Conservation (phyloP, 2,888 invertebrate genomes). For the Leptopilina myrica region DNA sequence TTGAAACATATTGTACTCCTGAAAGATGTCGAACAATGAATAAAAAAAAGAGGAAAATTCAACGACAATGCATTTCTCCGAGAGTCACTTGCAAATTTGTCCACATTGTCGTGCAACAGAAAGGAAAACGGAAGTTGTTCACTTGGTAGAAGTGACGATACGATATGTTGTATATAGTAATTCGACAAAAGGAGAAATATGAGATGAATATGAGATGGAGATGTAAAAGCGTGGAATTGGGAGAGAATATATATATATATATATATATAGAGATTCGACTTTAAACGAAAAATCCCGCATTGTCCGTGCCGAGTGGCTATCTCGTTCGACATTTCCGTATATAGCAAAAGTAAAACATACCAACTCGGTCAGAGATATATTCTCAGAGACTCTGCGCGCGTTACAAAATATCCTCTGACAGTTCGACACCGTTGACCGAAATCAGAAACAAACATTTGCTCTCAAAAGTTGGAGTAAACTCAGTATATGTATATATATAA, state of each 20-base stretch:
- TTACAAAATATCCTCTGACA: slow-evolving; percentile 35
- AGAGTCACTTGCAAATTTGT: slow-evolving; percentile 67
- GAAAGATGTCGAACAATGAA: not conserved
- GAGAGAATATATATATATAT: slow-evolving; percentile 45
- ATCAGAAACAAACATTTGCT: slow-evolving; percentile 25
- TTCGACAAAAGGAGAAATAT: slow-evolving; percentile 40
- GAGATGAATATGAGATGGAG: slow-evolving; percentile 51
- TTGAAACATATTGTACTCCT: not conserved
- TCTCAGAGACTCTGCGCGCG: not conserved
- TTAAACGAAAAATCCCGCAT: slow-evolving; percentile 66
- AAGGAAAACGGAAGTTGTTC: slow-evolving; percentile 71
- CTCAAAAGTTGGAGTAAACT: slow-evolving; percentile 5
- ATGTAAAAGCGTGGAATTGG: slow-evolving; percentile 42
- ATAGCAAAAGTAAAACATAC: slow-evolving; percentile 57
- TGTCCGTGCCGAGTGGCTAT: slow-evolving; percentile 72
- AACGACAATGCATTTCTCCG: not conserved
- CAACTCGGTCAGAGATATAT: slow-evolving; percentile 30
- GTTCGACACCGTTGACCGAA: slow-evolving; percentile 40
- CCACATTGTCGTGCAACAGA: slow-evolving; percentile 67
- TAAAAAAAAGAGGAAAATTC: not conserved
- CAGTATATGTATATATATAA: not conserved
- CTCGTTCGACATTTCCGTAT: slow-evolving; percentile 72
- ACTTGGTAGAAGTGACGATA: slow-evolving; percentile 73
- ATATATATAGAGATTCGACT: slow-evolving; percentile 45
- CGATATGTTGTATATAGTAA: slow-evolving; percentile 50